Percentiles rank a stretch among this genome's conserved stretches.
phyloP scores from a whole-genome alignment of 2,888 invertebrate genomes.

The Caenorhabditis drosophilae region DNA sequence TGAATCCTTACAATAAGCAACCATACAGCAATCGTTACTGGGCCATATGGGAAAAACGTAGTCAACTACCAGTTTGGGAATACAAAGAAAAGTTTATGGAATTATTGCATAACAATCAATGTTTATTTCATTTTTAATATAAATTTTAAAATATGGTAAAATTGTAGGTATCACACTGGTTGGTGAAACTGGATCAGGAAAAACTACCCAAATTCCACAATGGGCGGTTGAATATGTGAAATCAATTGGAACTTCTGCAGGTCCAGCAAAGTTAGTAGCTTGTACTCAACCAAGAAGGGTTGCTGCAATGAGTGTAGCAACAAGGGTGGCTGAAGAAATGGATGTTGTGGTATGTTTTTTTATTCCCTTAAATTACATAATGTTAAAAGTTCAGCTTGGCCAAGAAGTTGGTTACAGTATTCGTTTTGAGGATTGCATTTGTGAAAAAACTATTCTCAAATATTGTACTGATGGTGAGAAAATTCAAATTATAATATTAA shows the following conservation, averaged over 20 bases:
- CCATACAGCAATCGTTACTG: conserved; percentile 88
- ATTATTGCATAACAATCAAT: conserved; percentile 85
- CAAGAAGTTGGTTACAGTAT: conserved; percentile 94
- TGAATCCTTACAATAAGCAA: conserved; percentile 81
- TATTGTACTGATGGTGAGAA: conserved; percentile 71
- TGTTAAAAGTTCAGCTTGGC: conserved; percentile 73
- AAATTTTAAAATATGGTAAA: not conserved
- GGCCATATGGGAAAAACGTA: conserved; percentile 85
- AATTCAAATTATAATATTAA: too few relatives aligned
- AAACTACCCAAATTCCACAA: conserved; percentile 97
- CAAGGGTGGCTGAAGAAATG: conserved; percentile 98
- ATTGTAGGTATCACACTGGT: conserved; percentile 76
- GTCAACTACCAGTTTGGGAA: conserved; percentile 94
- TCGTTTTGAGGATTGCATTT: conserved; percentile 98
- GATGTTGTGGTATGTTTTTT: conserved; percentile 79
- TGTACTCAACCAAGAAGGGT: conserved; percentile 95
- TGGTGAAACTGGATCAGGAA: conserved; percentile 99
- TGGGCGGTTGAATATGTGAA: conserved; percentile 75
- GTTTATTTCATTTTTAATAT: conserved; percentile 8
- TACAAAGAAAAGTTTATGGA: conserved; percentile 94
- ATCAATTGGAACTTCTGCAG: conserved; percentile 16
- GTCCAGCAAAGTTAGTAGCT: conserved; percentile 79
- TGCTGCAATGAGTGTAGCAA: conserved; percentile 99
- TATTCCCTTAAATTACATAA: conserved; percentile 5
- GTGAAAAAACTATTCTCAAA: conserved; percentile 89